These are phyloP conservation scores for Dryobates pubescens DNA, from an alignment of 2,797 vertebrate genomes.

Conservation along the genomic window DNA sequence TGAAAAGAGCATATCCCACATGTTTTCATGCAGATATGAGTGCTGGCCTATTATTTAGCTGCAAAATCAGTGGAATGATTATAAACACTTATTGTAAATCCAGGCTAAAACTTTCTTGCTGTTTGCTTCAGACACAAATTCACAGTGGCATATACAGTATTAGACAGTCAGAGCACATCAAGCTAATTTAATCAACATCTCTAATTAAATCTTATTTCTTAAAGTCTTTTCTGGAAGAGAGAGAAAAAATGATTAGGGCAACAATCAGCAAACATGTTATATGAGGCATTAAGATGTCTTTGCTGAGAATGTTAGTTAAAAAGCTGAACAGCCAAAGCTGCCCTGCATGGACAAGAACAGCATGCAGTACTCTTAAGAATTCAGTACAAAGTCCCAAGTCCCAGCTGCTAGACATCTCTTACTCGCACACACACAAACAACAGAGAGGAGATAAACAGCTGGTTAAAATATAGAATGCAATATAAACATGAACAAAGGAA, in stretches of 20 bases:
- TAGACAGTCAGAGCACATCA: conserved; percentile 54
- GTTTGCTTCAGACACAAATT: conserved; percentile 57
- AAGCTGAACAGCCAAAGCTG: background rate
- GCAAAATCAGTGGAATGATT: conserved; percentile 36
- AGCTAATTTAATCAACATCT: conserved; percentile 55
- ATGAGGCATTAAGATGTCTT: background rate
- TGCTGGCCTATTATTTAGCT: conserved; percentile 1
- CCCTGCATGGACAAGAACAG: background rate
- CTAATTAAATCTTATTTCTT: conserved; percentile 36
- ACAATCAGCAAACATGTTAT: background rate
- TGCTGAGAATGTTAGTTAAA: background rate
- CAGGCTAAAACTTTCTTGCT: conserved; percentile 43
- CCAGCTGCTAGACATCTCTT: background rate
- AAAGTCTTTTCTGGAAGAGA: conserved; percentile 33
- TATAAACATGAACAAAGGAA: background rate
- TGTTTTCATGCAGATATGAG: conserved; percentile 17
- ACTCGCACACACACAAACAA: background rate
- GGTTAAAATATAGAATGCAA: conserved; percentile 9
- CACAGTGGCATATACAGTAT: conserved; percentile 22
- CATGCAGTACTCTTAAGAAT: background rate
- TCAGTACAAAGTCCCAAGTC: background rate
- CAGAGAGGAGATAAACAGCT: background rate
- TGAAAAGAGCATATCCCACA: background rate
- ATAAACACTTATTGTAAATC: conserved; percentile 51
- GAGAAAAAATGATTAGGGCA: background rate